These are phyloP conservation scores for Cyphomyrus discorhynchus DNA, from an alignment of 2,113 vertebrate genomes.

Conservation along the genomic window DNA sequence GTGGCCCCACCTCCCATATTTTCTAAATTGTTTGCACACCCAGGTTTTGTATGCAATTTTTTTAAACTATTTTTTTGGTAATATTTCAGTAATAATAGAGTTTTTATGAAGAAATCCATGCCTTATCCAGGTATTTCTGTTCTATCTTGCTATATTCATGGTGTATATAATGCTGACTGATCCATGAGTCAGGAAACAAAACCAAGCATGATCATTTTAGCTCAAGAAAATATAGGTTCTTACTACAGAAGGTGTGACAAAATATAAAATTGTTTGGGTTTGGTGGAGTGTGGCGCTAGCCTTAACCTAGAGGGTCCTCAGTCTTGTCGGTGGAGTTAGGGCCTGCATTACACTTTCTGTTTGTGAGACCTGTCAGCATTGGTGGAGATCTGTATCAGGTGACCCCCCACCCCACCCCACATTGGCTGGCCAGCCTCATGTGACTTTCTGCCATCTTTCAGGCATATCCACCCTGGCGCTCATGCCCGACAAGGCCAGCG, in stretches of 20 bases:
- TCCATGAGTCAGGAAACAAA: background rate
- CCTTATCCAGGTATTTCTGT: background rate
- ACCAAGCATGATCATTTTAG: background rate
- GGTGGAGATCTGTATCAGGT: background rate
- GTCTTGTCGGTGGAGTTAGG: background rate
- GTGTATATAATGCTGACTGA: background rate
- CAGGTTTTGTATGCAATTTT: background rate
- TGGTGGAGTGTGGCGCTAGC: background rate
- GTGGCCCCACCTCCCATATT: background rate
- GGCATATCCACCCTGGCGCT: constrained; percentile 72
- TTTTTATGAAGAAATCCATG: background rate
- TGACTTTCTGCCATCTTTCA: constrained; percentile 25
- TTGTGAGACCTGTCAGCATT: background rate
- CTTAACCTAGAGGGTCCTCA: background rate
- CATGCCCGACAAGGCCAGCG: constrained; percentile 86
- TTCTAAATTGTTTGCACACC: background rate
- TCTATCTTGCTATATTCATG: background rate
- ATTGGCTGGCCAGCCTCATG: background rate
- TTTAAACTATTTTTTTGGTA: background rate
- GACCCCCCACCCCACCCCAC: background rate
- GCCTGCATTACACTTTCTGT: background rate
- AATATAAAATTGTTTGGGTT: background rate
- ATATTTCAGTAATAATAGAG: background rate
- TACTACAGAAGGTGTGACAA: background rate
- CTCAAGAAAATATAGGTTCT: background rate